Percentiles rank a stretch among this genome's conserved stretches.
These are phyloP conservation scores for Clepsis dumicolana DNA, from an alignment of 2,888 invertebrate species.

Conservation along the genomic window DNA sequence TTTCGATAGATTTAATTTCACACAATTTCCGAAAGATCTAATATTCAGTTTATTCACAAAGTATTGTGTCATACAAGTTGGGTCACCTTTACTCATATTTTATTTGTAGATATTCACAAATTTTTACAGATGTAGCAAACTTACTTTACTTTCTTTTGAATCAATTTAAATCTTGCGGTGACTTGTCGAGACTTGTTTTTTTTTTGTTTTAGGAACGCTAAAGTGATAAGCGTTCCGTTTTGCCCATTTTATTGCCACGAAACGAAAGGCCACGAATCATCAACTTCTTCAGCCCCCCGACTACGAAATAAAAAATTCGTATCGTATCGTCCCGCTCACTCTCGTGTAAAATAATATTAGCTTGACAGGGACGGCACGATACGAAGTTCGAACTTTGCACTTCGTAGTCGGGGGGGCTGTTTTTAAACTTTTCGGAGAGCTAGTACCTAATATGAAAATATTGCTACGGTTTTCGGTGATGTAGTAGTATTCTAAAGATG, in stretches of 20 bases:
- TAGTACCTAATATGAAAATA: too few species aligned
- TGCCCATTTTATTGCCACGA: neutral
- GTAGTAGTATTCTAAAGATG: too few species aligned
- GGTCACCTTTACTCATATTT: constrained; percentile 37
- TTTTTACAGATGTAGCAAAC: neutral
- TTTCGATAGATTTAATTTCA: constrained; percentile 62
- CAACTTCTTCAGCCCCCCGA: too few species aligned
- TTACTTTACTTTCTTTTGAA: neutral
- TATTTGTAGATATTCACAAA: neutral
- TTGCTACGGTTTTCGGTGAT: too few species aligned
- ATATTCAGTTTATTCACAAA: constrained; percentile 78
- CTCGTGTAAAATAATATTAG: too few species aligned
- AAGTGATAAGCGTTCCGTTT: neutral
- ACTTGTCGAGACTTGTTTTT: constrained; percentile 63
- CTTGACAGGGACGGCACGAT: too few species aligned
- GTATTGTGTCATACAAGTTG: constrained; percentile 68
- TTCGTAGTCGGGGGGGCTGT: too few species aligned
- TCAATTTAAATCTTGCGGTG: constrained; percentile 61
- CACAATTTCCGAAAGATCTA: constrained; percentile 67
- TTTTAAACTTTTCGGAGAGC: too few species aligned
- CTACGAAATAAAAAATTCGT: too few species aligned
- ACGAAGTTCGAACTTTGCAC: too few species aligned
- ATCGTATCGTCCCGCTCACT: too few species aligned
- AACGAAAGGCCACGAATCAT: too few species aligned
- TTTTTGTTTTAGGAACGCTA: neutral